phyloP scores from a whole-genome alignment of 2,888 invertebrate genomes.

The Itoplectis maculator region DNA sequence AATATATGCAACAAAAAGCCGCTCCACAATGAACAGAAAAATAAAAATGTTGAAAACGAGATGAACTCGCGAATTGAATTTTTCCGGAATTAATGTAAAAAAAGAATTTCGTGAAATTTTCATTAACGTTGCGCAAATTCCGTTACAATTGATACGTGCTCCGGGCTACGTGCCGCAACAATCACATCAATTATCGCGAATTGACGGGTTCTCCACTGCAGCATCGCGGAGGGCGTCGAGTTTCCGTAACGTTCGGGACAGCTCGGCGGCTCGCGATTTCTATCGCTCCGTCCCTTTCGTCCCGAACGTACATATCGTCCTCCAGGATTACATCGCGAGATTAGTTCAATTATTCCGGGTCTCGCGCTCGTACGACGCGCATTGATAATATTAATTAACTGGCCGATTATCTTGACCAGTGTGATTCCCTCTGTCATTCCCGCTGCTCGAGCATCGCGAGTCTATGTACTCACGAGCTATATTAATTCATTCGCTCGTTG shows the following conservation, averaged over 20 bases:
- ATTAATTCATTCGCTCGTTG: slow-evolving; percentile 42
- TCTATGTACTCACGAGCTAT: slow-evolving; percentile 41
- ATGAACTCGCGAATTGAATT: too few species aligned
- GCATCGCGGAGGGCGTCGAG: neutral
- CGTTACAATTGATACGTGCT: slow-evolving; percentile 40
- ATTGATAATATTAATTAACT: slow-evolving; percentile 70
- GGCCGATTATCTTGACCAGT: slow-evolving; percentile 63
- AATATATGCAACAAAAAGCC: too few species aligned
- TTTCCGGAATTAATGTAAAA: too few species aligned
- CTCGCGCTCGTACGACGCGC: slow-evolving; percentile 46
- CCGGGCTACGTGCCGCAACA: slow-evolving; percentile 10
- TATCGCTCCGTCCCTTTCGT: slow-evolving; percentile 42
- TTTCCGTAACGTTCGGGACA: neutral
- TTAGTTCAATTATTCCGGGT: slow-evolving; percentile 62
- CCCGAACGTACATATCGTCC: slow-evolving; percentile 35
- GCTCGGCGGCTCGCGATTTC: slow-evolving; percentile 22
- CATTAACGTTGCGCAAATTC: slow-evolving; percentile 16
- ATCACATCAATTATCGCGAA: slow-evolving; percentile 42
- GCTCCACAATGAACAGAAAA: neutral
- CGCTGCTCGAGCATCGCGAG: slow-evolving; percentile 51
- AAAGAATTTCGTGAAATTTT: neutral
- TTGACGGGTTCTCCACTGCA: slow-evolving; percentile 1
- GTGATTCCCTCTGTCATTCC: slow-evolving; percentile 49
- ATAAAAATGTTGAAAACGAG: neutral
- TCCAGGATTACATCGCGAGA: slow-evolving; percentile 60